Conservation (phyloP, 2,888 invertebrate genomes). For the Lobophora halterata region DNA sequence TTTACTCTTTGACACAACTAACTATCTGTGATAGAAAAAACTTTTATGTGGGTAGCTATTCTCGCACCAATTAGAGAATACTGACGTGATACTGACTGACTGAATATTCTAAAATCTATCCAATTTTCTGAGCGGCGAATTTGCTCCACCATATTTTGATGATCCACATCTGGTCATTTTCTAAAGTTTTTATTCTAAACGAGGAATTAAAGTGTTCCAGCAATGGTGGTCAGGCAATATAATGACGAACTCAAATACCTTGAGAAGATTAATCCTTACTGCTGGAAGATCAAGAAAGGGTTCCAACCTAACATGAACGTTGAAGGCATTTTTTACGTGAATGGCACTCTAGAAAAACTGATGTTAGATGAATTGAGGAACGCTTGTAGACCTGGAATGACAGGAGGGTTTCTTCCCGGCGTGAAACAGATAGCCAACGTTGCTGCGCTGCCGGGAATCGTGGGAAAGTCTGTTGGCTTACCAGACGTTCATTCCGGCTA, state of each 20-base stretch:
- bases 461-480: slow-evolving; percentile 94
- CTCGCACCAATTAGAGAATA: too few species aligned
- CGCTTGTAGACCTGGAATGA: slow-evolving; percentile 92
- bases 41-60: too few species aligned
- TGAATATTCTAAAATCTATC: too few species aligned
- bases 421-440: slow-evolving; percentile 99
- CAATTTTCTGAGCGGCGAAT: too few species aligned
- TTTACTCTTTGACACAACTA: too few species aligned
- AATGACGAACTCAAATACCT: slow-evolving; percentile 96
- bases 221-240: slow-evolving; percentile 95
- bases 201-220: too few species aligned
- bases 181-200: too few species aligned
- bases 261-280: slow-evolving; percentile 91
- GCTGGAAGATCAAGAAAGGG: slow-evolving; percentile 98
- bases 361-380: slow-evolving; percentile 98
- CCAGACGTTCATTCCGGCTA: slow-evolving; percentile 99
- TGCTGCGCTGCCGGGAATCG: slow-evolving; percentile 98
- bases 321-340: slow-evolving; percentile 98
- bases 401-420: slow-evolving; percentile 98
- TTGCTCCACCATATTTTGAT: too few species aligned
- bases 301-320: slow-evolving; percentile 99
- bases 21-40: too few species aligned
- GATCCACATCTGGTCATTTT: too few species aligned
- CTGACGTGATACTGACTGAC: too few species aligned
- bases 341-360: slow-evolving; percentile 92